Conservation (phyloP, 1,140 invertebrate genomes). For the Diorhabda carinulata region DNA sequence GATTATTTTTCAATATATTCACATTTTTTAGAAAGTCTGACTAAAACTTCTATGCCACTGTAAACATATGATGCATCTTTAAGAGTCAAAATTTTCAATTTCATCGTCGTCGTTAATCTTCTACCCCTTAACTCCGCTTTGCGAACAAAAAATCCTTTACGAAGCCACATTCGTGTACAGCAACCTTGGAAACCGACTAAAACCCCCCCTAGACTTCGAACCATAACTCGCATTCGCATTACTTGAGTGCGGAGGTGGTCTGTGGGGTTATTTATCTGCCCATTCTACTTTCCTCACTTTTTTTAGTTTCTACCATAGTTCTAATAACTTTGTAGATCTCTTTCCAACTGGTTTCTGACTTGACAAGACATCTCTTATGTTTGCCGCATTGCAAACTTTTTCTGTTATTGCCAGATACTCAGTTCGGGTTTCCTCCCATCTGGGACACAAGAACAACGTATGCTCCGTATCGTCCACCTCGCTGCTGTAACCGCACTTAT, state of each 20-base stretch:
- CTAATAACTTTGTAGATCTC: not conserved
- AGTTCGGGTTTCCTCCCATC: slow-evolving; percentile 4
- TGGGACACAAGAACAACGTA: slow-evolving; percentile 3
- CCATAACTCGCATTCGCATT: not conserved
- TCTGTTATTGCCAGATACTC: not conserved
- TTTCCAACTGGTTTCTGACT: not conserved
- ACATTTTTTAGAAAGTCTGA: no score
- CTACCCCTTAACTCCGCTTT: no score
- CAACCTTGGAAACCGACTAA: no score
- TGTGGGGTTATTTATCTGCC: not conserved
- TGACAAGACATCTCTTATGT: not conserved
- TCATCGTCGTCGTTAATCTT: no score
- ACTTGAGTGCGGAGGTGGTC: slow-evolving; percentile 4
- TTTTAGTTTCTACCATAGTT: slow-evolving; percentile 7
- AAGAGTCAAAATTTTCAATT: no score
- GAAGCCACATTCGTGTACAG: no score
- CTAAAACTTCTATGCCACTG: no score
- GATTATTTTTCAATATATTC: no score
- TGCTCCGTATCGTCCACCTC: slow-evolving; percentile 5
- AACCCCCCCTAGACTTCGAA: no score
- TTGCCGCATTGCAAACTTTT: not conserved
- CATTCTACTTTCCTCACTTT: not conserved
- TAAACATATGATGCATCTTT: no score
- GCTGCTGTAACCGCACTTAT: not conserved
- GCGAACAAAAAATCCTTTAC: no score